Evolutionary conservation across 2,888 invertebrate species (phyloP), one percentile per base, ranked within the genome.

Genomic region (Archips xylosteana): DNA sequence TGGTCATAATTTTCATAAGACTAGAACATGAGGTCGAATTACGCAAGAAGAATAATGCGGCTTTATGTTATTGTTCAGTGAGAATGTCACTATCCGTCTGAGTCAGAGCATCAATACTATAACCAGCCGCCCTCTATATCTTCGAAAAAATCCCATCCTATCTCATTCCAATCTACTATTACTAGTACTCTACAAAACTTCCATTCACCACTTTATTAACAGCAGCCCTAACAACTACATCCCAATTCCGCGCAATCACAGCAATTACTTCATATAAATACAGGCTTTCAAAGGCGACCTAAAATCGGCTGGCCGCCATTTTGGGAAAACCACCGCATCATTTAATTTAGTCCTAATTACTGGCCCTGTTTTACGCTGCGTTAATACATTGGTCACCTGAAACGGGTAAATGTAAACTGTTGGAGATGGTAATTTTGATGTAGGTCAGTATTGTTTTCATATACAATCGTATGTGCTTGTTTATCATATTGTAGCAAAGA

Each of bases 321-420:
- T 83, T 82, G 78, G 80, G 79, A 78, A 81, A 82, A 83, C 82
- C 80, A 80, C 80, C 78, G 82, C 85, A 85, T 89, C 86, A 89
- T 89, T 90, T 90, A 89, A 91, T 92, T 91, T 87, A 82, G 83
- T 83, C 84, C 89, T 89, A 90, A 91, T 92, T 90, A 89, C 81
- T 81, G 82, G 80, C 79, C 78, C 80, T 82, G 78, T 81, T 76
- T 79, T 77, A 76, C 78, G 76, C 81, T 77, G 73, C 78, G 78
- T 75, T 83, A 83, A 85, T 83, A 78, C 78, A 77, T 75, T 36
- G 59, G 42, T 12, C 49, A 66, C 65, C 71, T 61, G 60, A 32
- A 60, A 10, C 60, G 71, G 34, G 60, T 32, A 32, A 47, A 51
- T 51, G 23, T 9, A 2, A 23, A 23, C n/a, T n/a, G n/a, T 23